Evolutionary conservation across 2,888 invertebrate species (phyloP).

Genomic region (Ceraclea dissimilis): DNA sequence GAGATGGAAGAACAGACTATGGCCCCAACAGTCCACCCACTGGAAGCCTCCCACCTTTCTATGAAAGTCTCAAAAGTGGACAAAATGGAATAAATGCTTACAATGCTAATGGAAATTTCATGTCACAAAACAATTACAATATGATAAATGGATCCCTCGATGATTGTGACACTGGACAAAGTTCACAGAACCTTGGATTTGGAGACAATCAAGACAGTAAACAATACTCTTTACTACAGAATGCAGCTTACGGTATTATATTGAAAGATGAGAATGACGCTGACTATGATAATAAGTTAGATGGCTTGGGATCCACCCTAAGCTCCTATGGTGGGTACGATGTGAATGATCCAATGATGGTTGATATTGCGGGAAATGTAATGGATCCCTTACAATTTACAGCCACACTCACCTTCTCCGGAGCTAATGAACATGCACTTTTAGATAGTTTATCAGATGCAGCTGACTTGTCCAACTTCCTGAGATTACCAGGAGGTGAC

Average conservation of each 20-base stretch:
- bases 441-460: conserved; percentile 73
- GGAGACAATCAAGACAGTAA: conserved; percentile 50
- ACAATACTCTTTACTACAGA: conserved; percentile 73
- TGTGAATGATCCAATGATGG: conserved; percentile 68
- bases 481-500: conserved; percentile 57
- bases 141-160: conserved; percentile 61
- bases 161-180: conserved; percentile 67
- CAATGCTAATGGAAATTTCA: conserved; percentile 58
- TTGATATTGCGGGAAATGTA: conserved; percentile 68
- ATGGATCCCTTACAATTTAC: conserved; percentile 79
- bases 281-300: conserved; percentile 69
- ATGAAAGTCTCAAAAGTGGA: conserved; percentile 77
- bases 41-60: conserved; percentile 81
- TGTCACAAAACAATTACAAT: conserved; percentile 57
- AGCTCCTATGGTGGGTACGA: conserved; percentile 61
- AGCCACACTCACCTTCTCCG: conserved; percentile 72
- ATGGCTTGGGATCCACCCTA: conserved; percentile 48
- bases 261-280: conserved; percentile 74
- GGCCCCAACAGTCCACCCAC: conserved; percentile 84
- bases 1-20: conserved; percentile 78
- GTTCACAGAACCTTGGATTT: conserved; percentile 35
- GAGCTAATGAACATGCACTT: conserved; percentile 67
- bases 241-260: conserved; percentile 72
- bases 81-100: conserved; percentile 60
- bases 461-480: conserved; percentile 67